These are phyloP conservation scores for Hylyphantes graminicola DNA, from an alignment of 1,140 invertebrate species.

Conservation along the genomic window DNA sequence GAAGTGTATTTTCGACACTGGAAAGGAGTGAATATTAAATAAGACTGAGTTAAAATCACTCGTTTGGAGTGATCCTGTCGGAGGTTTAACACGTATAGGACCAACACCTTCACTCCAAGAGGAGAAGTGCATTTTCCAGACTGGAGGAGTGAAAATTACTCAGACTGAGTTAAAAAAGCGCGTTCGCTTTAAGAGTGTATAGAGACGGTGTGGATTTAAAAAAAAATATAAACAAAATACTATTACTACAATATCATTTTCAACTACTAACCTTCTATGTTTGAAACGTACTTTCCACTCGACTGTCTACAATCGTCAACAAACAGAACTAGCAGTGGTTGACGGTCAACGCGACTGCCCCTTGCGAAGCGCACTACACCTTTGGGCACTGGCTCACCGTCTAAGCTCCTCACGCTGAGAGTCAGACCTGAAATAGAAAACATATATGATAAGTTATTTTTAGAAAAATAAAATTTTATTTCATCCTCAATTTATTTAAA, in stretches of 20 bases:
- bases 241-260: background rate
- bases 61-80: too few species aligned
- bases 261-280: slow-evolving; percentile 9
- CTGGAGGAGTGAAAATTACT: too few species aligned
- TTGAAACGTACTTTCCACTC: background rate
- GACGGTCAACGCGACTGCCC: slow-evolving; percentile 67
- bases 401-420: slow-evolving; percentile 63
- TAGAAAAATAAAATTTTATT: too few species aligned
- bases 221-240: background rate
- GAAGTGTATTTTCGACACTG: too few species aligned
- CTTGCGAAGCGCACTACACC: slow-evolving; percentile 67
- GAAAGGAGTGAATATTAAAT: too few species aligned
- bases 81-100: too few species aligned
- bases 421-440: slow-evolving; percentile 65
- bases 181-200: too few species aligned
- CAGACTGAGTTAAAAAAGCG: too few species aligned
- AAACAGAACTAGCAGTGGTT: slow-evolving; percentile 69
- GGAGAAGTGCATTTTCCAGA: too few species aligned
- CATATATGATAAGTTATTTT: background rate
- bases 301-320: slow-evolving; percentile 65
- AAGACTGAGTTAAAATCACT: too few species aligned
- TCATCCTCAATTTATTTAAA: too few species aligned
- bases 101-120: too few species aligned
- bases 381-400: slow-evolving; percentile 64
- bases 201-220: background rate